A percentile compares a stretch with the other conserved stretches of the same genome.
Conservation (phyloP, 2,888 invertebrate genomes). For the Keiferia lycopersicella region DNA sequence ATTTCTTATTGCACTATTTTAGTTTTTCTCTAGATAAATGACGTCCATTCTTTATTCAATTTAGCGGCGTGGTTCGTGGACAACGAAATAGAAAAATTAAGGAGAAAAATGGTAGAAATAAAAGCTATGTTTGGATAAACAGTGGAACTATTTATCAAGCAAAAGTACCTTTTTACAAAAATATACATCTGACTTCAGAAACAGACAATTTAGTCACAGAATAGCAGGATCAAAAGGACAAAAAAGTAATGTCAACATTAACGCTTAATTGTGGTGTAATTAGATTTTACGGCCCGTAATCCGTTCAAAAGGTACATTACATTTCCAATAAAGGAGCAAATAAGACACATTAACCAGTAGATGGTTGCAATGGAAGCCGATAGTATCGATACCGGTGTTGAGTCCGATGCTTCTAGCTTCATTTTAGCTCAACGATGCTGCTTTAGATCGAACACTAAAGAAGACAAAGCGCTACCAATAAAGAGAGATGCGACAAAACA, state of each 20-base stretch:
- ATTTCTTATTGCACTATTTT: slow-evolving; percentile 66
- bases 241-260: too few species aligned
- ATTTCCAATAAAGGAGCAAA: slow-evolving; percentile 3
- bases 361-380: slow-evolving; percentile 17
- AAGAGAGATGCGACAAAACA: too few species aligned
- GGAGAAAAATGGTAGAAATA: slow-evolving; percentile 15
- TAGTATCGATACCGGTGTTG: slow-evolving; percentile 37
- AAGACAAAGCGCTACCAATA: too few species aligned
- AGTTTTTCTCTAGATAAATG: slow-evolving; percentile 62
- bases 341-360: slow-evolving; percentile 17
- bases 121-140: slow-evolving; percentile 1
- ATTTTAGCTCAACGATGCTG: slow-evolving; percentile 36
- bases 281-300: not conserved
- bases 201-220: too few species aligned
- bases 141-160: not conserved
- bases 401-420: slow-evolving; percentile 37
- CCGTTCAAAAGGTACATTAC: not conserved
- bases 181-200: too few species aligned
- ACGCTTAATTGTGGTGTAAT: too few species aligned
- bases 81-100: slow-evolving; percentile 37
- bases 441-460: not conserved
- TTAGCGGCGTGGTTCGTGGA: slow-evolving; percentile 47
- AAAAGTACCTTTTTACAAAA: too few species aligned
- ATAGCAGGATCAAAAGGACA: too few species aligned
- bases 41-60: slow-evolving; percentile 64